These are phyloP conservation scores for Callorhinus ursinus DNA, from an alignment of 2,113 vertebrate genomes.

Conservation along the genomic window DNA sequence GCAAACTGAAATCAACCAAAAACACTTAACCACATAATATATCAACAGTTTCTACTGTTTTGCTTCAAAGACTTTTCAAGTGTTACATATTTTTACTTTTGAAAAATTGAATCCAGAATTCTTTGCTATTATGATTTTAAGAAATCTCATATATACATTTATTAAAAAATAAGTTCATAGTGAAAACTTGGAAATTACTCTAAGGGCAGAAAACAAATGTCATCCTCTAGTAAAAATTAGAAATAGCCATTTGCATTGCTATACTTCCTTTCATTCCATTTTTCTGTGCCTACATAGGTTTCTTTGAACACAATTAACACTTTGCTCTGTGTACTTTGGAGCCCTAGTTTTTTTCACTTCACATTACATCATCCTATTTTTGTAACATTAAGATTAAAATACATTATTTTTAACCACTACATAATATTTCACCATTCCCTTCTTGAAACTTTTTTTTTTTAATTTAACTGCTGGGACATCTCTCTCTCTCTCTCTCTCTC, in stretches of 20 bases:
- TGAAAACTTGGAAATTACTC: not conserved
- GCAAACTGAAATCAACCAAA: not conserved
- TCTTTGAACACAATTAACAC: conserved; percentile 47
- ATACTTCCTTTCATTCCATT: not conserved
- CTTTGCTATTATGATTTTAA: conserved; percentile 44
- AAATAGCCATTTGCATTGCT: conserved; percentile 11
- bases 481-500: not conserved
- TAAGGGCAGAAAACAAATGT: conserved; percentile 38
- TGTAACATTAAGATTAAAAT: conserved; percentile 20
- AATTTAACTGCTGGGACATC: not conserved
- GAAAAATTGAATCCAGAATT: conserved; percentile 10
- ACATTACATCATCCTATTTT: not conserved
- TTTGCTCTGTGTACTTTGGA: not conserved
- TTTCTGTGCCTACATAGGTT: conserved; percentile 1
- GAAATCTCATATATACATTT: conserved; percentile 1
- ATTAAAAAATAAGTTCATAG: not conserved
- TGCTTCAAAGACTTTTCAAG: conserved; percentile 13
- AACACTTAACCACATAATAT: not conserved
- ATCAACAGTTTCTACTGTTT: not conserved
- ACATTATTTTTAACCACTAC: not conserved
- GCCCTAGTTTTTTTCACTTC: not conserved
- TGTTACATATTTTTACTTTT: conserved; percentile 23
- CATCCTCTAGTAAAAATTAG: conserved; percentile 40
- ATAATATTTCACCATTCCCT: not conserved
- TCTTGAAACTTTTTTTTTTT: not conserved